Conservation (phyloP, 2,113 vertebrate species). For the Limanda limanda region DNA sequence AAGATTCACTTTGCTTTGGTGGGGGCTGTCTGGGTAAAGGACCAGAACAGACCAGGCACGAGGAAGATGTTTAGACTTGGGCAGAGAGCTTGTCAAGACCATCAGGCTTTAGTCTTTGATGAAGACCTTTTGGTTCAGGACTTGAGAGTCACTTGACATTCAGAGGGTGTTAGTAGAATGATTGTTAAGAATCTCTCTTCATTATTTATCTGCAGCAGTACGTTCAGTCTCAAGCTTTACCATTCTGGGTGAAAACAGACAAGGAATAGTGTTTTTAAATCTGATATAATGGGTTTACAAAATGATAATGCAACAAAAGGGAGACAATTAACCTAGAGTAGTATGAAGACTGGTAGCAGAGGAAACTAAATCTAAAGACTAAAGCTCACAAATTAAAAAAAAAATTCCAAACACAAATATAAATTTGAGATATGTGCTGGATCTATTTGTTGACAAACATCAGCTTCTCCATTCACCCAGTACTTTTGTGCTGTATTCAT, state of each 20-base stretch:
- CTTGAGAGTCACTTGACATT: slow-evolving; percentile 64
- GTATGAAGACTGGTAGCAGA: too few species aligned
- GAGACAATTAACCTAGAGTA: background rate
- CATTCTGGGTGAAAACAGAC: background rate
- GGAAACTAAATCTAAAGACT: too few species aligned
- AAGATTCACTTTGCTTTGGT: slow-evolving; percentile 13
- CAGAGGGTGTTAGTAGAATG: slow-evolving; percentile 48
- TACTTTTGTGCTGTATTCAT: too few species aligned
- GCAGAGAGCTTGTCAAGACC: slow-evolving; percentile 60
- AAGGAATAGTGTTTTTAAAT: background rate
- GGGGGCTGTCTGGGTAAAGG: slow-evolving; percentile 46
- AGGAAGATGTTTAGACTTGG: slow-evolving; percentile 72
- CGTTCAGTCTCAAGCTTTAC: slow-evolving; percentile 32
- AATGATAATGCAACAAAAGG: background rate
- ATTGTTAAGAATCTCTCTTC: slow-evolving; percentile 48
- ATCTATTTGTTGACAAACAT: too few species aligned
- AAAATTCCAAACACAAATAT: too few species aligned
- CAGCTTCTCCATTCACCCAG: too few species aligned
- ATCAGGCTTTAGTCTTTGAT: slow-evolving; percentile 67
- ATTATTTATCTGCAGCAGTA: slow-evolving; percentile 39
- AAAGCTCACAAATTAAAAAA: too few species aligned
- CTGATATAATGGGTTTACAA: background rate
- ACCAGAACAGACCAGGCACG: slow-evolving; percentile 58
- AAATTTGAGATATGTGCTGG: too few species aligned
- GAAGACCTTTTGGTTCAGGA: slow-evolving; percentile 49